A percentile compares a stretch with the other conserved stretches of the same genome.
phyloP scores from a whole-genome alignment of 92 coral and sea anemone genomes.

The Parazoanthus darwini region DNA sequence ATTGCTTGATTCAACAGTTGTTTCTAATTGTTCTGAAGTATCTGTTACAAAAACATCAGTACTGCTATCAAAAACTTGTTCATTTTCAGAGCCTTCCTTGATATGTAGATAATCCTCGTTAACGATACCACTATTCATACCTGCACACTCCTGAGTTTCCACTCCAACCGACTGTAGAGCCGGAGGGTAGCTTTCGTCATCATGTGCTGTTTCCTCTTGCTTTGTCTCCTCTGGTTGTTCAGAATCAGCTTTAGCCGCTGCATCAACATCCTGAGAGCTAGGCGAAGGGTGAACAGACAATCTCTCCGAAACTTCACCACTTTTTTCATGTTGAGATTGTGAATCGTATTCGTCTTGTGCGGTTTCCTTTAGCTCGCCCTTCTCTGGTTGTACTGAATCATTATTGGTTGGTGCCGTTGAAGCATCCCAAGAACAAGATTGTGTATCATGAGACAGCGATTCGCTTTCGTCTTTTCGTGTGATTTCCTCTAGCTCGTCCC shows the following conservation, averaged over 20 bases:
- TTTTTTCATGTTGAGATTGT: not conserved
- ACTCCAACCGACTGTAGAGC: not conserved
- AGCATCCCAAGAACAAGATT: not conserved
- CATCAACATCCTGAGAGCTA: not conserved
- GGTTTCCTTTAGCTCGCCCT: too few relatives aligned
- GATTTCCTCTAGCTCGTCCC: too few relatives aligned
- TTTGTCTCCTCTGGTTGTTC: constrained; percentile 10
- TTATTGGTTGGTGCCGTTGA: too few relatives aligned
- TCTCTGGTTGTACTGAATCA: too few relatives aligned
- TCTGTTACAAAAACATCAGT: not conserved
- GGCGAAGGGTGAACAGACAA: not conserved
- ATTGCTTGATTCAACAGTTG: not conserved
- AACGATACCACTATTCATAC: not conserved
- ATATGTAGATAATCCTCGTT: not conserved
- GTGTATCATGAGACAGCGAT: too few relatives aligned
- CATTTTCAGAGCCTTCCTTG: not conserved
- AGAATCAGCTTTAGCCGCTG: not conserved
- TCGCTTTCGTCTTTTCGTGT: too few relatives aligned
- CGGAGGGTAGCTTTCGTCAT: not conserved
- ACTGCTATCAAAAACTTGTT: not conserved
- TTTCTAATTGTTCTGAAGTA: not conserved
- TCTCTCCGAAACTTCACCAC: not conserved
- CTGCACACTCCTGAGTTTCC: not conserved
- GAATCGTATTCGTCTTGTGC: too few relatives aligned
- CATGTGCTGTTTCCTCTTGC: not conserved